A percentile compares a stretch with the other conserved stretches of the same genome.
Evolutionary conservation across 2,797 vertebrate species (phyloP).

Genomic region (Peromyscus aztecus): DNA sequence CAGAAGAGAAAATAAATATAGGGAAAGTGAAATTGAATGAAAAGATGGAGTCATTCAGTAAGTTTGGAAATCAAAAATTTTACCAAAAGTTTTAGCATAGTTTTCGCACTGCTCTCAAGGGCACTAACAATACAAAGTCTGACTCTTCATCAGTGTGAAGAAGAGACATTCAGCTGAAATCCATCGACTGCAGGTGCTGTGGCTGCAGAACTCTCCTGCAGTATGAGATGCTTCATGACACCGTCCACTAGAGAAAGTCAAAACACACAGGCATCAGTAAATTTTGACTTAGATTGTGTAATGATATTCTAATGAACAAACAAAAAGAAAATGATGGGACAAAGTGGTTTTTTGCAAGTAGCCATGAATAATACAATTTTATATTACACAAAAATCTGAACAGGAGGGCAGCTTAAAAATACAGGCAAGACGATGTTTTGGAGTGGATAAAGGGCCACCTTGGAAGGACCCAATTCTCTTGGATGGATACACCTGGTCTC

Average conservation of each 20-base stretch:
- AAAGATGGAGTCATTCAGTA: slow-evolving; percentile 63
- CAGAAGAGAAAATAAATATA: slow-evolving; percentile 47
- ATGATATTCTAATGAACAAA: background rate
- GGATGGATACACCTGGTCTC: too few relatives aligned
- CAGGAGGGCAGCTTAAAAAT: slow-evolving; percentile 5
- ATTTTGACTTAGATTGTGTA: background rate
- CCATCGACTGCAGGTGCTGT: slow-evolving; percentile 77
- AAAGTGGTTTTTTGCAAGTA: background rate
- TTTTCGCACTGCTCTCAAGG: slow-evolving; percentile 60
- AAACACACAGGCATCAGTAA: slow-evolving; percentile 34
- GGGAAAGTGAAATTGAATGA: slow-evolving; percentile 56
- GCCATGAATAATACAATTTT: background rate
- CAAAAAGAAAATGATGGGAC: background rate
- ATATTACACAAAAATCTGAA: background rate
- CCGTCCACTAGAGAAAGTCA: slow-evolving; percentile 88
- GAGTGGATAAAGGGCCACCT: background rate
- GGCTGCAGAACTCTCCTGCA: slow-evolving; percentile 78
- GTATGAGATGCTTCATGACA: slow-evolving; percentile 82
- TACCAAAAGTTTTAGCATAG: slow-evolving; percentile 40
- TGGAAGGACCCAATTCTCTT: background rate
- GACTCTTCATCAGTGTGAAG: slow-evolving; percentile 79
- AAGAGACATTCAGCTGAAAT: slow-evolving; percentile 81
- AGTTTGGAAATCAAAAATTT: slow-evolving; percentile 57
- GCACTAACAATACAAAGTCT: slow-evolving; percentile 77
- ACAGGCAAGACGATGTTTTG: background rate